Base-by-base conservation (phyloP, 2,888 invertebrate genomes). In the Galeopsomyia nigrocyanea region DNA sequence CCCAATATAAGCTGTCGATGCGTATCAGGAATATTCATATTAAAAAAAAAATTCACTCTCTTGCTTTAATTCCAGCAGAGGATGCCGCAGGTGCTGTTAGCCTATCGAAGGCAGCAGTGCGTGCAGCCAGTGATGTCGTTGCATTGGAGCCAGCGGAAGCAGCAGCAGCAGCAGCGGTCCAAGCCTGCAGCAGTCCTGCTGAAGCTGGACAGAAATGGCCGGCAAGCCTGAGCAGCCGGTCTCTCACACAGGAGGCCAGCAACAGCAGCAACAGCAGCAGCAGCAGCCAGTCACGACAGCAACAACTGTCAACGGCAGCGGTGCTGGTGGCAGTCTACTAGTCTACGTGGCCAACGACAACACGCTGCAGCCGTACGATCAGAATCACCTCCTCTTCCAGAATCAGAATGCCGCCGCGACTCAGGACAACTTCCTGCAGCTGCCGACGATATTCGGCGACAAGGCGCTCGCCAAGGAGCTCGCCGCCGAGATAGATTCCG, bases 151-250 rank as follows among this genome's bases (percentile, higher is more conserved):
- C 39, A 13, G 64, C 73, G 75, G 17, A 70, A 71, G 73, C 73
- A 53, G 17, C 53, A 67, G 53, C 53, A 53, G 53, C 53, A 53
- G 53, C 53, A 53, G 17, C 19, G 89, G 81, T 70, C 81, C 82
- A 78, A 80, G 78, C 80, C 80, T 80, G 81, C 81, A 81, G 82
- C 82, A 19, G 53, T 78, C 77, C 84, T 82, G 83, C 85, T 85
- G 84, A 85, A 87, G 83, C 86, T 85, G 85, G 87, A 91, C 90
- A 89, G 39, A 7, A 39, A 92, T 92, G 92, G 91, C 92, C 88
- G 91, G 91, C 90, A 92, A 92, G 92, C 91, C 92, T 92, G 92
- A 92, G 89, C 90, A 91, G 88, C 89, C 81, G 83, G 82, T 81
- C 83, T 84, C 82, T 80, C 85, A 83, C 87, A 87, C 84, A 87